Evolutionary conservation across 2,113 vertebrate species (phyloP).

Genomic region (Mustela lutreola): DNA sequence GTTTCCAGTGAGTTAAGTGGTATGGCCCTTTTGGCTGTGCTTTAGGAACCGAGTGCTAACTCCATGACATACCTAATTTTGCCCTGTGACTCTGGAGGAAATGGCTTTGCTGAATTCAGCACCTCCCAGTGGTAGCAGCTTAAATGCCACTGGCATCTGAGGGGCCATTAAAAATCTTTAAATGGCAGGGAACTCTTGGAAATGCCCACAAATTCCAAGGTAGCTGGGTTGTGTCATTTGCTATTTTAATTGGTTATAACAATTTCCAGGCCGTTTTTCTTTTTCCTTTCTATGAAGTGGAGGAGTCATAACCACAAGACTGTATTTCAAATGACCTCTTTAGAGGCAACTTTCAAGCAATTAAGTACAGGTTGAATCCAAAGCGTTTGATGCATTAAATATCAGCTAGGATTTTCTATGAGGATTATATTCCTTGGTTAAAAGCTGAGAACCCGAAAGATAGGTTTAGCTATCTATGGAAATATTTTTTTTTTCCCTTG

Average conservation of each 20-base stretch:
- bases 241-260: background rate
- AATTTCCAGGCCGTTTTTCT: background rate
- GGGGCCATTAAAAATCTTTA: background rate
- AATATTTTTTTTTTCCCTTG: background rate
- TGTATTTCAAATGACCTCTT: conserved; percentile 34
- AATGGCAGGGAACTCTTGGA: conserved; percentile 26
- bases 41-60: background rate
- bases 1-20: background rate
- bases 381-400: conserved; percentile 30
- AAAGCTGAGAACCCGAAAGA: conserved; percentile 51
- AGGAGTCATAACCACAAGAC: conserved; percentile 31
- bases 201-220: conserved; percentile 23
- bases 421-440: conserved; percentile 14
- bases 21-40: background rate
- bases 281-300: background rate
- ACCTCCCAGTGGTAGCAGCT: background rate
- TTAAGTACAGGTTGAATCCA: conserved; percentile 14
- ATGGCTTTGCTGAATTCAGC: background rate
- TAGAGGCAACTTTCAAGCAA: conserved; percentile 48
- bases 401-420: conserved; percentile 33
- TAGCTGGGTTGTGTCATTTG: background rate
- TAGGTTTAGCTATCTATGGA: conserved; percentile 15
- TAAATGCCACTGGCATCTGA: background rate
- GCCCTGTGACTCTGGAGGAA: too few species aligned
- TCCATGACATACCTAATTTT: background rate